A percentile compares a stretch with the other conserved stretches of the same genome.
Conservation (phyloP, 1,140 invertebrate species). For the Anoplophora glabripennis region DNA sequence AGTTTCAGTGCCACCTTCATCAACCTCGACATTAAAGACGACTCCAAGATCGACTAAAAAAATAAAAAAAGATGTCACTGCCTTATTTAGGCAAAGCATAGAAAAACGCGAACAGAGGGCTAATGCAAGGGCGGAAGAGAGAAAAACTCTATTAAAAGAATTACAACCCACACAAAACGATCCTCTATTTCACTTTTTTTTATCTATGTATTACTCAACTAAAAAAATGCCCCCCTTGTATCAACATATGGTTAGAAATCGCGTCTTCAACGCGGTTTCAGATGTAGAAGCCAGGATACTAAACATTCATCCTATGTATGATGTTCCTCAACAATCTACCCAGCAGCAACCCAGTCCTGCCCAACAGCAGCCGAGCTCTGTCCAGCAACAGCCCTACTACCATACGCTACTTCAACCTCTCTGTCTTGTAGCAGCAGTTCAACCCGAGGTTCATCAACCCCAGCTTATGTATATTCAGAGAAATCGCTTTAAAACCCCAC, state of each 20-base stretch:
- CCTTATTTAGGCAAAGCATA: conserved; percentile 7
- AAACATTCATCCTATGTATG: conserved; percentile 8
- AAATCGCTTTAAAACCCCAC: too few species aligned
- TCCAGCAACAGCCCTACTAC: not conserved
- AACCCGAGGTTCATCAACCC: not conserved
- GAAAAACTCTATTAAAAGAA: not conserved
- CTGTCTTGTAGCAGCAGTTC: not conserved
- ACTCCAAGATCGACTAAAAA: conserved; percentile 9
- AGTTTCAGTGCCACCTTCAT: not conserved
- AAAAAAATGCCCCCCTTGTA: conserved; percentile 1
- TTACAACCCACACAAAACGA: conserved; percentile 9
- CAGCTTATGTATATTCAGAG: too few species aligned
- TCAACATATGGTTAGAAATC: conserved; percentile 8
- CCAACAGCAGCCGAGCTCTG: not conserved
- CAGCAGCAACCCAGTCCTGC: not conserved
- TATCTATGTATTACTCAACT: conserved; percentile 8
- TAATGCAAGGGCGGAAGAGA: conserved; percentile 12
- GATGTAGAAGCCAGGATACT: conserved; percentile 9
- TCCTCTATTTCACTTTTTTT: conserved; percentile 13
- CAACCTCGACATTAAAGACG: not conserved
- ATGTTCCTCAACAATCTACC: conserved; percentile 3
- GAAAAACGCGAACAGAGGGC: conserved; percentile 14
- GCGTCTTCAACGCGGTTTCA: conserved; percentile 8
- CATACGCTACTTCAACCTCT: not conserved
- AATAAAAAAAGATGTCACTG: conserved; percentile 10